These are phyloP conservation scores for Drosophila subpulchrella DNA, from an alignment of 1,140 invertebrate genomes.

Conservation along the genomic window DNA sequence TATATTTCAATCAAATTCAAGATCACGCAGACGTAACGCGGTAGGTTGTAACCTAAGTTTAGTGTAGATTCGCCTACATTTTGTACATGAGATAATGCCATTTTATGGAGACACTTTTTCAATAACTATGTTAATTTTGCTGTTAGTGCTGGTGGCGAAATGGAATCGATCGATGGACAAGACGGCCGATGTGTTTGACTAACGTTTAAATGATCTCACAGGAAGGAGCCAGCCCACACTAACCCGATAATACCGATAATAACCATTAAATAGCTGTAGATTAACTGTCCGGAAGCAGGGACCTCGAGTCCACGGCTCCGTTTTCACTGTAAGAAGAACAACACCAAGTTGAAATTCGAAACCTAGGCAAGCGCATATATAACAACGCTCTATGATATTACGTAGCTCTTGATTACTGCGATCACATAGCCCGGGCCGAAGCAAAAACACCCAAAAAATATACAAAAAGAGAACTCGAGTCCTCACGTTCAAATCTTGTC, in stretches of 20 bases:
- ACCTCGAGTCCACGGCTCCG: constrained; percentile 25
- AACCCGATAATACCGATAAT: constrained; percentile 50
- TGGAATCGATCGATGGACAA: constrained; percentile 49
- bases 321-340: constrained; percentile 74
- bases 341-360: constrained; percentile 70
- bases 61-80: constrained; percentile 53
- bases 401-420: constrained; percentile 48
- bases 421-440: constrained; percentile 33
- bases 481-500: constrained; percentile 46
- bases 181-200: constrained; percentile 37
- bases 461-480: constrained; percentile 9
- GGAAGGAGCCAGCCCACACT: constrained; percentile 51
- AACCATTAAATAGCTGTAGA: constrained; percentile 50
- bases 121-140: constrained; percentile 32
- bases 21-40: constrained; percentile 47
- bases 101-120: constrained; percentile 32
- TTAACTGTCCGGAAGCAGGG: constrained; percentile 34
- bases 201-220: constrained; percentile 74
- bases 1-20: constrained; percentile 6
- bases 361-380: constrained; percentile 18
- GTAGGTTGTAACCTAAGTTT: constrained; percentile 74
- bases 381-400: constrained; percentile 32
- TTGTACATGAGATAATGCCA: constrained; percentile 35
- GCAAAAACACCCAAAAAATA: constrained; percentile 13
- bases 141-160: constrained; percentile 52